Evolutionary conservation across 2,113 vertebrate species (phyloP), one percentile per base, ranked within the genome.

Genomic region (Triplophysa tibetana): DNA sequence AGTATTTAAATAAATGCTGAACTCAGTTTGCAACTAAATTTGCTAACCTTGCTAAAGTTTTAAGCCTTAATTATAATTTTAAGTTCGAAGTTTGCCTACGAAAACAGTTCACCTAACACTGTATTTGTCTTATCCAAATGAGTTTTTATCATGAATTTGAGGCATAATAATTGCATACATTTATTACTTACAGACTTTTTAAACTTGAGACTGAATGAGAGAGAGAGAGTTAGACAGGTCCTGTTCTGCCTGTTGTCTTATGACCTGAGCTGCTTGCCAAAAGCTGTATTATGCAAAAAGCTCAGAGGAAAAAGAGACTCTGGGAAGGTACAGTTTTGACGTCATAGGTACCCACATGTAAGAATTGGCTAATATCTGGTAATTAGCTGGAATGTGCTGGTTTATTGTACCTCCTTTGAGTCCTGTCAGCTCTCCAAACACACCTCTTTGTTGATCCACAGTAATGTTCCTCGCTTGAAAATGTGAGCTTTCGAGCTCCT

Each of bases 331-430:
- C 89, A 88, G 82, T 82, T 88, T 93, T 93, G 91, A 94, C 92
- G 91, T 93, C 93, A 93, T 91, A 91, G 89, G 83, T 88, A 89
- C 85, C 91, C 91, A 91, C 90, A 92, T 92, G 91, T 90, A 88
- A 91, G 90, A 89, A 83, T 75, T 48, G 58, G 14, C 60, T 63
- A 90, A 92, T 91, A 89, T 89, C 91, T 88, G 84, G 86, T 93
- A 92, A 93, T 91, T 89, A 88, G 82, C 75, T 81, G 85, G 89
- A 92, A 92, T 92, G 89, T 86, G 38, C 87, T 86, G 88, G 88
- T 84, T 88, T 90, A 87, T 90, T 90, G 89, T 91, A 82, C 68
- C 81, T 75, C 50, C 61, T 66, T 90, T 80, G 70, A 76, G 81
- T 84, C 83, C 82, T 81, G 81, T 61, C 84, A 86, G 83, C 73